phyloP scores from a whole-genome alignment of 2,888 invertebrate species.

The Epirrita christyi region DNA sequence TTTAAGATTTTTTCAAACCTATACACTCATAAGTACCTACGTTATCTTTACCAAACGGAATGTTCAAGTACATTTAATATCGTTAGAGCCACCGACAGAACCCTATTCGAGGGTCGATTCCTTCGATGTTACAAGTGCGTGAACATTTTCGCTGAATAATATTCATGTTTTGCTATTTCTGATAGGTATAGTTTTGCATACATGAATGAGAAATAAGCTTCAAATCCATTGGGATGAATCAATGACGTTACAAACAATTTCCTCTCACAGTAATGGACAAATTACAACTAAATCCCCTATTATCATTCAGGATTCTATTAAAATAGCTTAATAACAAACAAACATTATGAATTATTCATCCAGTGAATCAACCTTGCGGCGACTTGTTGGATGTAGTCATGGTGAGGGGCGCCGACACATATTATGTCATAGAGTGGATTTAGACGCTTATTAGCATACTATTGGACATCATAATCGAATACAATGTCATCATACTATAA shows the following conservation, averaged over 20 bases:
- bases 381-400: slow-evolving; percentile 49
- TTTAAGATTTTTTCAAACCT: no score
- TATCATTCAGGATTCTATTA: slow-evolving; percentile 20
- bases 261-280: slow-evolving; percentile 3
- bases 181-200: no score
- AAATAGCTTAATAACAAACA: slow-evolving; percentile 27
- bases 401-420: slow-evolving; percentile 35
- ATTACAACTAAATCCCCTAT: slow-evolving; percentile 17
- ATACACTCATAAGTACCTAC: no score
- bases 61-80: neutral
- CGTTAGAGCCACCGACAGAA: no score
- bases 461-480: slow-evolving; percentile 8
- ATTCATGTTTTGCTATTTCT: no score
- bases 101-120: no score
- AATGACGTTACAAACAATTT: slow-evolving; percentile 8
- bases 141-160: no score
- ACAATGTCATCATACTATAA: no score
- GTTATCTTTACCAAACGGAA: no score
- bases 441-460: slow-evolving; percentile 38
- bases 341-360: slow-evolving; percentile 51
- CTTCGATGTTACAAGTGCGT: no score
- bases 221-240: slow-evolving; percentile 17
- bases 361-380: slow-evolving; percentile 55
- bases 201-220: no score
- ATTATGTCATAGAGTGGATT: slow-evolving; percentile 54